A percentile compares a stretch with the other conserved stretches of the same genome.
These are phyloP conservation scores for Stomatorhinus ivindoensis DNA, from an alignment of 2,113 vertebrate species.

Conservation along the genomic window DNA sequence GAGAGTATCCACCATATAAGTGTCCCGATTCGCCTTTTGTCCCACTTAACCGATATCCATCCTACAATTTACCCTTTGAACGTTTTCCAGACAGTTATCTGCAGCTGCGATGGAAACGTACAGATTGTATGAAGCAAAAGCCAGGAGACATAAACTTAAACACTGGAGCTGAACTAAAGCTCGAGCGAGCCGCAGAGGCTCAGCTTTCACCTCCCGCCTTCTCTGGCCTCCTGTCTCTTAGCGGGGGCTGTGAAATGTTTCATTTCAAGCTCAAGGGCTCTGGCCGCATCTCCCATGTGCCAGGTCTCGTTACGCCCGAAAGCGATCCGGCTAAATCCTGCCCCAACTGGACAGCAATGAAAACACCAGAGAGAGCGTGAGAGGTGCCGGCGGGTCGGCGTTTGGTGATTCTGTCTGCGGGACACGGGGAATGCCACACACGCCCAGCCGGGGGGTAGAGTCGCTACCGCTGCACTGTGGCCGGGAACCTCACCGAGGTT, in stretches of 20 bases:
- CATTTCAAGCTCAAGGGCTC: conserved; percentile 11
- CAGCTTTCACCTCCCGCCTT: not conserved
- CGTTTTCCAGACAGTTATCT: not conserved
- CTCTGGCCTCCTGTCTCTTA: not conserved
- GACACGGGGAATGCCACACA: not conserved
- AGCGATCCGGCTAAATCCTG: conserved; percentile 8
- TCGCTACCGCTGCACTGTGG: not conserved
- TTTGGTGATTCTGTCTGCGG: not conserved
- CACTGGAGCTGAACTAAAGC: not conserved
- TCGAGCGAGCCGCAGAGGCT: not conserved
- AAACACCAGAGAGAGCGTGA: not conserved
- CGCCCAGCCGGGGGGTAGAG: not conserved
- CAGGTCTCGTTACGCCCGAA: not conserved
- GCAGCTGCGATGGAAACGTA: not conserved
- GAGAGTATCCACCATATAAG: not conserved
- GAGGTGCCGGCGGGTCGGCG: not conserved
- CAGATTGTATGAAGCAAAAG: not conserved
- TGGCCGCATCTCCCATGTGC: not conserved
- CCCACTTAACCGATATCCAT: not conserved
- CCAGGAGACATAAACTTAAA: not conserved
- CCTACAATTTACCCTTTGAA: not conserved
- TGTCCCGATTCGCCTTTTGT: not conserved
- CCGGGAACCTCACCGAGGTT: not conserved
- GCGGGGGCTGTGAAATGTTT: not conserved
- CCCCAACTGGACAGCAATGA: not conserved